Evolutionary conservation across 2,113 vertebrate species (phyloP).

Genomic region (Lasiurus cinereus): DNA sequence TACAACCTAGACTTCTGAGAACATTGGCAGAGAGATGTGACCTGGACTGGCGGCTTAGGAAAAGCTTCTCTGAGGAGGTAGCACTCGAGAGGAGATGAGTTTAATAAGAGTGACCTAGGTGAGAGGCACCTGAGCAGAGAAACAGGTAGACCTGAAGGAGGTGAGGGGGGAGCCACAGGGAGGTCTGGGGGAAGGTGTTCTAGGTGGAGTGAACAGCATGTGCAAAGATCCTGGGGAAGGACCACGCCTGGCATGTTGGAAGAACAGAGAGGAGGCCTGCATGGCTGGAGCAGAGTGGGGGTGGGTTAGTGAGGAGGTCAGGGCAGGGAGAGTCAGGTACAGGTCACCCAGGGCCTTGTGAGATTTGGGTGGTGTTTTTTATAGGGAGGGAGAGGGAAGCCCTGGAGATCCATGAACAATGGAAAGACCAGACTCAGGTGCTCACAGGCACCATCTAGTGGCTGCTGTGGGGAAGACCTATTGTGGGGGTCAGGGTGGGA

Average conservation of each 20-base stretch:
- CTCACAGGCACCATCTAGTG: background rate
- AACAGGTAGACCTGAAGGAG: background rate
- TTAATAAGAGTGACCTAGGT: background rate
- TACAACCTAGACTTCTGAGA: background rate
- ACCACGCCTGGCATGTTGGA: background rate
- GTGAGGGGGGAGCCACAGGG: background rate
- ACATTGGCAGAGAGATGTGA: background rate
- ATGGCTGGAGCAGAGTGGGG: background rate
- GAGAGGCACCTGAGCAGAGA: background rate
- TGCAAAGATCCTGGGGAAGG: conserved; percentile 18
- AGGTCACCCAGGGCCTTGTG: background rate
- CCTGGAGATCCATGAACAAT: background rate
- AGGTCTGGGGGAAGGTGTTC: background rate
- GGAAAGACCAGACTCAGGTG: background rate
- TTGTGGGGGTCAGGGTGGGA: background rate
- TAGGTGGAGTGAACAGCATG: accelerated
- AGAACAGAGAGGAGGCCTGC: background rate
- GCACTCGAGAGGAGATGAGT: background rate
- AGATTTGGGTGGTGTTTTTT: background rate
- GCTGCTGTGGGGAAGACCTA: background rate
- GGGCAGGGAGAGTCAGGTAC: accelerated
- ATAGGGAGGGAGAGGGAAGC: background rate
- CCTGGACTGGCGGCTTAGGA: background rate
- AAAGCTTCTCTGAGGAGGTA: background rate
- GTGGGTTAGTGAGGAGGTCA: background rate